Evolutionary conservation across 1,140 invertebrate genomes (phyloP).

Genomic region (Saccostrea glomerata): DNA sequence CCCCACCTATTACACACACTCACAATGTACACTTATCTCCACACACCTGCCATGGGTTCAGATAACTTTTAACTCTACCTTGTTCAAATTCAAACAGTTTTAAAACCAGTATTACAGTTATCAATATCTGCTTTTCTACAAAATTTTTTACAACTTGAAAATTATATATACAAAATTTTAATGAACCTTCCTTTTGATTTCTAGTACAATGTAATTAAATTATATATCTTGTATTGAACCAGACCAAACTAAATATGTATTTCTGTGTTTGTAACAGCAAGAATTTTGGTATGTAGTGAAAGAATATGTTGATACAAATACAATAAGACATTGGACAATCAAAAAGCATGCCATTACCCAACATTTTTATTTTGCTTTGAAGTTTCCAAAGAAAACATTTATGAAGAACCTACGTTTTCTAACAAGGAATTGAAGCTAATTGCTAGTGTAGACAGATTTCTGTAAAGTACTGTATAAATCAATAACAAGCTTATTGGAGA

Average conservation of each 20-base stretch:
- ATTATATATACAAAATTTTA: background rate
- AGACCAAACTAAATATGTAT: too few species aligned
- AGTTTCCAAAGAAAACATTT: too few species aligned
- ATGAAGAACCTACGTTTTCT: too few species aligned
- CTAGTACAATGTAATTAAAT: background rate
- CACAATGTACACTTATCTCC: background rate
- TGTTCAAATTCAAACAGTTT: background rate
- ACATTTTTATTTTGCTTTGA: too few species aligned
- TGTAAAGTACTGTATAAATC: background rate
- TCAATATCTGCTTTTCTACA: background rate
- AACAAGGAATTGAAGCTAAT: too few species aligned
- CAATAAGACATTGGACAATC: too few species aligned
- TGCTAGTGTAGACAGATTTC: too few species aligned
- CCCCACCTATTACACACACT: conserved; percentile 14
- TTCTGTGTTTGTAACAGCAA: too few species aligned
- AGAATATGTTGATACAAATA: too few species aligned
- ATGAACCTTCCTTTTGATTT: background rate
- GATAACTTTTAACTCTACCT: background rate
- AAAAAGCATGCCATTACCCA: too few species aligned
- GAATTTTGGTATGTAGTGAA: too few species aligned
- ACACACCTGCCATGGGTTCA: background rate
- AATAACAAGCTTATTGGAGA: background rate
- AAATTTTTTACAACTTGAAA: background rate
- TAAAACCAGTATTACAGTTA: background rate
- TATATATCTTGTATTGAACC: background rate